phyloP scores from a whole-genome alignment of 2,888 invertebrate genomes.

The Macaria notata region DNA sequence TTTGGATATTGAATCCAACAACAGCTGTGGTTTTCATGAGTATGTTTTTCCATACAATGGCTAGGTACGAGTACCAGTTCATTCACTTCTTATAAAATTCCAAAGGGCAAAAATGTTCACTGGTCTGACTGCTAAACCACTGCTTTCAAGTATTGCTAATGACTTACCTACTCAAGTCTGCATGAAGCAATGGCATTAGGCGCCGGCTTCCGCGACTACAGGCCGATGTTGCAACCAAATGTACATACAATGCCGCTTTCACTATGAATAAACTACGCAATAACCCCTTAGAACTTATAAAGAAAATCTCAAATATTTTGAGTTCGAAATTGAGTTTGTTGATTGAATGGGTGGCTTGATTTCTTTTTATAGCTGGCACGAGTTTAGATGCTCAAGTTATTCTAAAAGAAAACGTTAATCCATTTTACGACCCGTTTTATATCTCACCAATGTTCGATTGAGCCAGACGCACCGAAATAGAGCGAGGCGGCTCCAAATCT shows the following conservation, averaged over 20 bases:
- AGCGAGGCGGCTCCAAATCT: constrained; percentile 22
- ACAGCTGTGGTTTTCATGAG: too few relatives aligned
- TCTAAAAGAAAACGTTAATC: constrained; percentile 7
- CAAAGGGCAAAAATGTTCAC: too few relatives aligned
- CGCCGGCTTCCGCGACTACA: constrained; percentile 19
- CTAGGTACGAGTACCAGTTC: too few relatives aligned
- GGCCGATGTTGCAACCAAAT: constrained; percentile 31
- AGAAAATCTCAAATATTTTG: too few relatives aligned
- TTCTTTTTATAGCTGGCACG: not conserved
- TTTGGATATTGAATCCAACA: too few relatives aligned
- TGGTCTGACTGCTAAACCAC: too few relatives aligned
- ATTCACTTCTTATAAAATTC: too few relatives aligned
- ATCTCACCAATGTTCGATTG: constrained; percentile 3
- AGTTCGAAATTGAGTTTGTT: not conserved
- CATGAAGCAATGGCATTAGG: constrained; percentile 4
- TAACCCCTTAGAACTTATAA: not conserved
- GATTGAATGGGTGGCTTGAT: not conserved
- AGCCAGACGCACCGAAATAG: constrained; percentile 23
- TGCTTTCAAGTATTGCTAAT: not conserved
- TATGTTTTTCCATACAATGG: too few relatives aligned
- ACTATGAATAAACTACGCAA: constrained; percentile 39
- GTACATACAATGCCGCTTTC: constrained; percentile 52
- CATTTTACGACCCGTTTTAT: constrained; percentile 3
- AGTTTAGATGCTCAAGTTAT: not conserved
- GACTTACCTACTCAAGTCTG: not conserved